Base-by-base conservation (phyloP, 2,888 invertebrate genomes). In the Drosophila limbata region DNA sequence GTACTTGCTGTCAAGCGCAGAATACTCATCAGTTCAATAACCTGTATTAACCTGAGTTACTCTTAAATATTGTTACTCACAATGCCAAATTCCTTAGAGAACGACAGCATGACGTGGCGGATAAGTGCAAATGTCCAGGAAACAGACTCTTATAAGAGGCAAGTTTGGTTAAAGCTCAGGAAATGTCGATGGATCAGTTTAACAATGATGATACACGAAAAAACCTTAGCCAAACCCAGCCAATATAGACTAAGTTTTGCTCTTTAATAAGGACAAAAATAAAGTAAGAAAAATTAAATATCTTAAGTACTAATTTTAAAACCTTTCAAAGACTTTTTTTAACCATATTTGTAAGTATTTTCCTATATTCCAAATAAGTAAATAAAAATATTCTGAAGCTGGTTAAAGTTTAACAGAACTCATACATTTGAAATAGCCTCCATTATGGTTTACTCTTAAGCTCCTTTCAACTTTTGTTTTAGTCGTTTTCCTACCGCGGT, bases 51-150 rank as follows among this genome's bases (percentile, higher is more conserved):
- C 31, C 39, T 40, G 39, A 48, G 44, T 15, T 39, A 17, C 21
- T 21, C 45, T 35, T 40, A 6, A 59, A 52, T 35, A 47, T 15
- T 48, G 17, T 48, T 63, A 19, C 25, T 47, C 63, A 59, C 40
- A 39, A 10, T 17, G 25, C n/a, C 31, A 42, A 52, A 37, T 44
- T 51, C 50, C 42, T 57, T 33, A 19, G 4, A 55, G 35, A 31
- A 15, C 50, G 28, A 35, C 10, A 10, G 40, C 3, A 69, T 55
- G 39, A 61, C 45, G 69, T 40, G 55, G 44, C 55, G 10, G 0
- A 11, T 39, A 25, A 13, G 8, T 47, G n/a, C 17, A 44, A 57
- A 15, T 35, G 17, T 25, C 25, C 44, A 21, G 35, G 42, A 44
- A 56, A 35, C 13, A 11, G 33, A 8, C 13, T 37, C 8, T 25